phyloP scores from a whole-genome alignment of 2,888 invertebrate genomes.

The Arenicola marina region DNA sequence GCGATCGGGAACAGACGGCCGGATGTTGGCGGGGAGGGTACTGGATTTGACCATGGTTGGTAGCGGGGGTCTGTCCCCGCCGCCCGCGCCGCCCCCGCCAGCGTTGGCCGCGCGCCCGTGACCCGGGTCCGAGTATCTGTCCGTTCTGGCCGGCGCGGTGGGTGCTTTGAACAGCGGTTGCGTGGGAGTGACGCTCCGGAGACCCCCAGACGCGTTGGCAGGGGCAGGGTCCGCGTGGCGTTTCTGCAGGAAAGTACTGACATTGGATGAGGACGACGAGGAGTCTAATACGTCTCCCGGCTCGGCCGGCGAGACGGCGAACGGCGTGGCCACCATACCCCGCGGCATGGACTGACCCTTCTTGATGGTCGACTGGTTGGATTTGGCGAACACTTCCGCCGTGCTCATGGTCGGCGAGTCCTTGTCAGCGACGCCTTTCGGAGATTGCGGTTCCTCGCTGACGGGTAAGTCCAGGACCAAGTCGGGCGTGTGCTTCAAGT shows the following conservation, averaged over 20 bases:
- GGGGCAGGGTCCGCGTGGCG: background rate
- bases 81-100: no score
- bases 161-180: background rate
- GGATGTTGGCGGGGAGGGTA: background rate
- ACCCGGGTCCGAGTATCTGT: background rate
- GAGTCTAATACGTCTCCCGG: background rate
- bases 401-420: conserved; percentile 64
- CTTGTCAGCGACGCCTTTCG: conserved; percentile 30
- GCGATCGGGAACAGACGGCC: background rate
- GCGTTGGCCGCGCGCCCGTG: background rate
- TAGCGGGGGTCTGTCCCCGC: background rate
- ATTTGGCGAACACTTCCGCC: conserved; percentile 78
- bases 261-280: background rate
- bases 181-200: background rate
- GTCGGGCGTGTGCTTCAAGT: conserved; percentile 50
- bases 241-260: background rate
- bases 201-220: background rate
- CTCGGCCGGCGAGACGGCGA: background rate
- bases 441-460: background rate
- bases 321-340: background rate
- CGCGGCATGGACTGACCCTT: conserved; percentile 63
- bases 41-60: background rate
- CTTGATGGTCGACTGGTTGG: conserved; percentile 78
- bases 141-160: background rate
- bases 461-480: conserved; percentile 58